Evolutionary conservation across 2,888 invertebrate species (phyloP), one percentile per base, ranked within the genome.

Genomic region (Aphidius colemani): DNA sequence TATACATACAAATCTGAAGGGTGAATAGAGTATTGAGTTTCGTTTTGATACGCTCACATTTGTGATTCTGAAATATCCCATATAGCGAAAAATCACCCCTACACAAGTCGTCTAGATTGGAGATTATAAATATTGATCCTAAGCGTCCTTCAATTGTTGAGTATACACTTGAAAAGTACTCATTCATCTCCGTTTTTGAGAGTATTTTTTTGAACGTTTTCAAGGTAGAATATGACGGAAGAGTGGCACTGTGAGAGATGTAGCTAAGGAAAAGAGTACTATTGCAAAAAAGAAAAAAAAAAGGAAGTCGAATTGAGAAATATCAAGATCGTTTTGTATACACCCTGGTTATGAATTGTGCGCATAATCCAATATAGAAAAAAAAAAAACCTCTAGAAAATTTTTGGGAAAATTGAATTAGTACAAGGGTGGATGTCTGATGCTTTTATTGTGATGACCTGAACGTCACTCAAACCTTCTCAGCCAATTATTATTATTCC

Each of bases 111-210:
- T 75, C 75, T 68, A 70, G 74, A 76, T 77, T 78, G 75, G 76
- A 77, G 79, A 80, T 79, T 79, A 79, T 79, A 80, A 80, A 80
- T 80, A 79, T 80, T 79, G 80, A 80, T 80, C 77, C 77, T 75
- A 72, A 72, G 77, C 75, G 76, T 79, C 73, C 79, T 79, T 77
- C 72, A 79, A 69, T 64, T 46, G 67, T 75, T 66, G 72, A 80
- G 80, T 75, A 71, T 30, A 30, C 71, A 73, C 79, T 78, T 73
- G 72, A 77, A 72, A 71, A 72, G 72, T 75, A 72, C 75, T 76
- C 75, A 78, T 74, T 74, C 59, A 53, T 59, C 66, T 73, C 74
- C 72, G 8, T 48, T 48, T 69, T 64, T 65, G 67, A 64, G 70
- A 66, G 64, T 66, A 66, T 67, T 69, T 66, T 18, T 67, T 67